Evolutionary conservation across 2,797 vertebrate species (phyloP), one percentile per base, ranked within the genome.

Genomic region (Danio jaintianensis): DNA sequence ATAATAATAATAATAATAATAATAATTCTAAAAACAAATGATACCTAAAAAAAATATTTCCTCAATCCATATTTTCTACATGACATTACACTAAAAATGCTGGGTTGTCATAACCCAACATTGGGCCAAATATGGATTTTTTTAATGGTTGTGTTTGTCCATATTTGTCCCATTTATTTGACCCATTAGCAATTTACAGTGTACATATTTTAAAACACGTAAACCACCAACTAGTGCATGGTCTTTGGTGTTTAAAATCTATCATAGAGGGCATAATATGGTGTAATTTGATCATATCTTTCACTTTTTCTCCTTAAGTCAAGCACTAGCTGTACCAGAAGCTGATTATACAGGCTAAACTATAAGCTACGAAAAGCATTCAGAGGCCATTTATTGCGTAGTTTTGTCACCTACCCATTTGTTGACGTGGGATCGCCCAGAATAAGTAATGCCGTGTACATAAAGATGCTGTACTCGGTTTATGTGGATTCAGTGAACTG

Each of bases 321-420:
- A 67, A 68, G 43, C 9, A 48, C 36, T 29, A 45, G 73, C 56
- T 70, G 71, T 58, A 64, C 68, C 75, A 78, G 29, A 71, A 75
- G 52, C 58, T 78, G 74, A 62, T 76, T 77, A 42, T 16, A 20
- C 66, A 18, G 56, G 40, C 67, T 79, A 79, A 83, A 83, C 58
- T 59, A 29, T 1, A 4, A 84, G 66, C 66, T 78, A 69, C 75
- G 82, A 76, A 74, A 80, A 74, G 69, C 64, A 84, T 87, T 47
- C 68, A 36, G 22, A 68, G 56, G 38, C 63, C 36, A 63, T 76
- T 77, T 59, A 78, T 70, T 63, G 80, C 70, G 62, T 45, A 63
- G 61, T 63, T 80, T 72, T 40, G 67, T 82, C 43, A 82, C 67
- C 53, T 83, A 56, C 7, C 66, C 64, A 83, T 75, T 84, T 84